Base-by-base conservation (phyloP, 2,113 vertebrate species). In the Sarotherodon lohbergeri region DNA sequence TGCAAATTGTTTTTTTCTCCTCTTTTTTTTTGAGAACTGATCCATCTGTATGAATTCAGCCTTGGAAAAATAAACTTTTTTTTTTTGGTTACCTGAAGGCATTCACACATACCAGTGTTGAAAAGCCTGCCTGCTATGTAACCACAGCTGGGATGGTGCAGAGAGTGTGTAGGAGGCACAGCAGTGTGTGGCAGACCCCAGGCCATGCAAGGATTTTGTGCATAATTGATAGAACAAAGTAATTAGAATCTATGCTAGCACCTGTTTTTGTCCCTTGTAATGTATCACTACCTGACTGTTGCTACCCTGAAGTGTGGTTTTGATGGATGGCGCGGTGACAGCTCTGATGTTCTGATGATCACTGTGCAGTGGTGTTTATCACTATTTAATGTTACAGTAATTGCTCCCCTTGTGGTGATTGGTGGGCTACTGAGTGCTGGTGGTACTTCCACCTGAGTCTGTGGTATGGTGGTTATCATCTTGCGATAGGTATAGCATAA, bases 171-270 rank as follows among this genome's bases (percentile, higher is more conserved):
- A 88, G 84, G 90, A 90, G 90, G 91, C 81, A 83, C 91, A 92
- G 86, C 83, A 85, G 90, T 88, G 91, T 83, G 93, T 89, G 86
- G 66, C 84, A 89, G 84, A 95, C 96, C 93, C 89, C 80, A 34
- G 95, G 95, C 93, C 90, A 92, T 94, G 93, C 82, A 90, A 82
- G 90, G 88, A 89, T 95, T 78, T 90, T 93, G 86, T 90, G 90
- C 94, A 95, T 96, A 96, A 96, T 96, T 96, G 95, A 96, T 96
- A 92, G 96, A 96, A 93, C 87, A 94, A 94, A 94, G 94, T 97
- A 95, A 96, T 97, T 96, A 95, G 90, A 93, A 93, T 93, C 92
- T 92, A 94, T 81, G 79, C 84, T 68, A 94, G 92, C 96, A 97
- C 96, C 96, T 97, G 96, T 96, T 96, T 95, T 95, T 90, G 91